Conservation (phyloP, 30 jellyfish, hydroid and myxozoan species). For the Aurelia coerulea region DNA sequence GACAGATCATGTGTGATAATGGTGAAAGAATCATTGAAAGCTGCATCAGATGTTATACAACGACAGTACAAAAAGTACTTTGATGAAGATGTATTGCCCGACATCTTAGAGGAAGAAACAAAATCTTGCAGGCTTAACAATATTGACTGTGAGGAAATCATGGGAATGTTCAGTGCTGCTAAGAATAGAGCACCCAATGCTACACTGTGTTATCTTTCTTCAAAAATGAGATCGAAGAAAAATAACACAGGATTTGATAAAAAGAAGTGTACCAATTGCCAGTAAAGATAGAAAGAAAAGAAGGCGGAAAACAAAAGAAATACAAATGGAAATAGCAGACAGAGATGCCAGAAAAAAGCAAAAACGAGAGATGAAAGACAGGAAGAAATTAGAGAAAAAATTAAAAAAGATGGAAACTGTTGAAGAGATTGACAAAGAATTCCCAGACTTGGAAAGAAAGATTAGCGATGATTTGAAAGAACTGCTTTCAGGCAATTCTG, state of each 20-base stretch:
- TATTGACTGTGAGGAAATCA: slow-evolving; percentile 21
- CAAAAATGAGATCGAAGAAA: slow-evolving; percentile 12
- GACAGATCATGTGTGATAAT: neutral
- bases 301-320: neutral
- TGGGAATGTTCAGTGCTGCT: neutral
- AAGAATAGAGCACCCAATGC: slow-evolving; percentile 39
- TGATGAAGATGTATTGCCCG: slow-evolving; percentile 9
- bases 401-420: slow-evolving; percentile 11
- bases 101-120: slow-evolving; percentile 31
- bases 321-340: slow-evolving; percentile 13
- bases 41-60: slow-evolving; percentile 10
- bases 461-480: neutral
- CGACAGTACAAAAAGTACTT: slow-evolving; percentile 15
- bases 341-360: slow-evolving; percentile 23
- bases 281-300: too few relatives aligned
- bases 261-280: too few relatives aligned
- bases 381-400: slow-evolving; percentile 17
- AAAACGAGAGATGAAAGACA: slow-evolving; percentile 13
- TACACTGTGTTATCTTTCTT: slow-evolving; percentile 23
- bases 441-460: slow-evolving; percentile 24
- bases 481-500: neutral
- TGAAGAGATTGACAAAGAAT: slow-evolving; percentile 33
- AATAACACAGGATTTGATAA: neutral
- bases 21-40: slow-evolving; percentile 10
- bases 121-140: slow-evolving; percentile 31